Evolutionary conservation across 2,113 vertebrate species (phyloP).

Genomic region (Entelurus aequoreus): DNA sequence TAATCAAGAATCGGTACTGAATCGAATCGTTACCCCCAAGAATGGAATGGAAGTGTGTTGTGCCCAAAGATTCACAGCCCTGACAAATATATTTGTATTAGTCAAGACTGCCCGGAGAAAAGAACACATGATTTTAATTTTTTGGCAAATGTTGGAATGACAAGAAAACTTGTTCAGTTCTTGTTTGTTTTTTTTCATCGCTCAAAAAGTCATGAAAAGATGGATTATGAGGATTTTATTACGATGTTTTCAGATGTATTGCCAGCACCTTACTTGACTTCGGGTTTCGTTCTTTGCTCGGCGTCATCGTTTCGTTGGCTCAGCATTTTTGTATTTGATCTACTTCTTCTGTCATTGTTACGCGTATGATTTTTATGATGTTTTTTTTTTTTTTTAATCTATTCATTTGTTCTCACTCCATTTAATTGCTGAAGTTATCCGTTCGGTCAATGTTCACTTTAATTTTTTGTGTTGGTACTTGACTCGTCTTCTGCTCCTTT

Average conservation of each 20-base stretch:
- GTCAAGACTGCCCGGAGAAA: conserved; percentile 54
- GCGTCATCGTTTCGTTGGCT: conserved; percentile 70
- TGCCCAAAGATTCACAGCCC: neutral
- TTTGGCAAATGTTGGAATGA: conserved; percentile 32
- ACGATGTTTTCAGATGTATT: conserved; percentile 72
- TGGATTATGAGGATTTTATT: conserved; percentile 66
- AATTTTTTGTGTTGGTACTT: conserved; percentile 79
- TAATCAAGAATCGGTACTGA: too few species aligned
- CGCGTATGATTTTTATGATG: conserved; percentile 52
- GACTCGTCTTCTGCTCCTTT: conserved; percentile 75
- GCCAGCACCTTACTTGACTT: conserved; percentile 73
- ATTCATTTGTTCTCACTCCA: conserved; percentile 59
- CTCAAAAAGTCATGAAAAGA: conserved; percentile 72
- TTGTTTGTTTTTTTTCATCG: conserved; percentile 55
- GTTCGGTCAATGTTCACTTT: conserved; percentile 70
- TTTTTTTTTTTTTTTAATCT: conserved; percentile 70
- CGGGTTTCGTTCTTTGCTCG: conserved; percentile 61
- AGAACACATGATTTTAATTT: conserved; percentile 55
- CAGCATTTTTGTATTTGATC: conserved; percentile 30
- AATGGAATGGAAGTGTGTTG: too few species aligned
- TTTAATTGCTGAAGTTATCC: conserved; percentile 63
- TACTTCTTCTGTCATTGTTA: conserved; percentile 64
- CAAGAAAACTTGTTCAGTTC: conserved; percentile 76
- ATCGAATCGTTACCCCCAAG: too few species aligned
- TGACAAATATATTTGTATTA: conserved; percentile 39